Evolutionary conservation across 2,888 invertebrate genomes (phyloP).

Genomic region (Phragmatobia fuliginosa): DNA sequence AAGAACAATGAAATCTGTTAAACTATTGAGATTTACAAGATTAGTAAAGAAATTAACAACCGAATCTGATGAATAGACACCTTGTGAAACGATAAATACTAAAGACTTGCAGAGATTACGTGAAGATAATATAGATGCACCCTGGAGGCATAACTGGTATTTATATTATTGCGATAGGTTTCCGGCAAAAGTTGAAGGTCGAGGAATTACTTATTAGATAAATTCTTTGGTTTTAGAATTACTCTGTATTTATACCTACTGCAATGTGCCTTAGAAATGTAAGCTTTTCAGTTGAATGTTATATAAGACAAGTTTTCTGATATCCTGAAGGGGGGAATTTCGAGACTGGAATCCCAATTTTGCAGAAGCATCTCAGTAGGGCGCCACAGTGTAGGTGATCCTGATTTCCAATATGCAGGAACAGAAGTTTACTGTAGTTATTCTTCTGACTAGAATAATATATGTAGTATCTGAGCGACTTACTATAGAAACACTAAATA

Average conservation of each 20-base stretch:
- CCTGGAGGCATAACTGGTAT: slow-evolving; percentile 34
- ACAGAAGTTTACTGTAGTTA: too few relatives aligned
- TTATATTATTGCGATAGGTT: slow-evolving; percentile 24
- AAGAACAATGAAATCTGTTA: slow-evolving; percentile 17
- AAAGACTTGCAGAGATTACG: slow-evolving; percentile 7
- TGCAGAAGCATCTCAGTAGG: too few relatives aligned
- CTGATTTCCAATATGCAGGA: too few relatives aligned
- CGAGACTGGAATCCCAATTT: too few relatives aligned
- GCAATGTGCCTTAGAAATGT: not conserved
- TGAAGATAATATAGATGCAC: slow-evolving; percentile 13
- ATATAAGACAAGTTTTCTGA: too few relatives aligned
- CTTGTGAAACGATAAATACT: slow-evolving; percentile 2
- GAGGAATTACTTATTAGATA: not conserved
- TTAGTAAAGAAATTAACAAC: slow-evolving; percentile 10
- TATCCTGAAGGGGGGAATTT: too few relatives aligned
- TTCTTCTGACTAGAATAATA: too few relatives aligned
- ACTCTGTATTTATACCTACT: not conserved
- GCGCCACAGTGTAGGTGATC: too few relatives aligned
- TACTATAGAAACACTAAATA: too few relatives aligned
- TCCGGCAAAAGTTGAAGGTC: slow-evolving; percentile 37
- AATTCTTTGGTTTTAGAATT: not conserved
- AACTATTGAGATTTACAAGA: slow-evolving; percentile 14
- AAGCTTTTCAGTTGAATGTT: not conserved
- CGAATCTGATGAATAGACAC: slow-evolving; percentile 3
- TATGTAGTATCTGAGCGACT: too few relatives aligned